Conservation (phyloP, 37 sponge, comb jelly and placozoan species). For the Chondrosia reniformis region DNA sequence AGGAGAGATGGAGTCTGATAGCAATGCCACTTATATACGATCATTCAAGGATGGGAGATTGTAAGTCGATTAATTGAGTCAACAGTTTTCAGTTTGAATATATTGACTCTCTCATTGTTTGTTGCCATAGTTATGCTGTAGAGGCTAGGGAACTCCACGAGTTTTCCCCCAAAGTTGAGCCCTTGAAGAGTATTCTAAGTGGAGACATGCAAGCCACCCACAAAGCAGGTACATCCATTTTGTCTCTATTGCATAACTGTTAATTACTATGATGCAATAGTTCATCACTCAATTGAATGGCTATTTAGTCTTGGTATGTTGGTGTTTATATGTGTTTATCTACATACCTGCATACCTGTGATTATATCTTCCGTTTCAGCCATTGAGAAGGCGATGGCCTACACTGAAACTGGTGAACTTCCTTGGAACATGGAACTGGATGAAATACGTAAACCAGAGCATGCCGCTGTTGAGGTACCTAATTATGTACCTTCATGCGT, state of each 20-base stretch:
- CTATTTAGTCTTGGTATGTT: background rate
- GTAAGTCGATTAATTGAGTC: conserved; percentile 46
- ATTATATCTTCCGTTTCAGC: conserved; percentile 28
- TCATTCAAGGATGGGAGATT: conserved; percentile 93
- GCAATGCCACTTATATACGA: conserved; percentile 58
- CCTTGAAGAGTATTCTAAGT: conserved; percentile 55
- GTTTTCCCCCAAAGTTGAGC: conserved; percentile 64
- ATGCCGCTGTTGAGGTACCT: too few species aligned
- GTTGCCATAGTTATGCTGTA: conserved; percentile 45
- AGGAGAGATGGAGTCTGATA: conserved; percentile 45
- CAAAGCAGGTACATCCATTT: conserved; percentile 66
- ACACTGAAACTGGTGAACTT: conserved; percentile 72
- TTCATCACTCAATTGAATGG: too few species aligned
- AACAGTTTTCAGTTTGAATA: conserved; percentile 1
- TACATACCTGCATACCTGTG: background rate
- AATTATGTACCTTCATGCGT: too few species aligned
- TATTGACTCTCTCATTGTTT: background rate
- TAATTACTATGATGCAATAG: too few species aligned
- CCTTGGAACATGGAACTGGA: conserved; percentile 86
- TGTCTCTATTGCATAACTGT: too few species aligned
- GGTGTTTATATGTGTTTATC: background rate
- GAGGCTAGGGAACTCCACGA: conserved; percentile 56
- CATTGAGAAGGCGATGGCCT: conserved; percentile 81
- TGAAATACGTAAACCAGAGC: too few species aligned
- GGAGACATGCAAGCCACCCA: conserved; percentile 69